These are phyloP conservation scores for Crepidodera aurea DNA, from an alignment of 2,888 invertebrate species.

Conservation along the genomic window DNA sequence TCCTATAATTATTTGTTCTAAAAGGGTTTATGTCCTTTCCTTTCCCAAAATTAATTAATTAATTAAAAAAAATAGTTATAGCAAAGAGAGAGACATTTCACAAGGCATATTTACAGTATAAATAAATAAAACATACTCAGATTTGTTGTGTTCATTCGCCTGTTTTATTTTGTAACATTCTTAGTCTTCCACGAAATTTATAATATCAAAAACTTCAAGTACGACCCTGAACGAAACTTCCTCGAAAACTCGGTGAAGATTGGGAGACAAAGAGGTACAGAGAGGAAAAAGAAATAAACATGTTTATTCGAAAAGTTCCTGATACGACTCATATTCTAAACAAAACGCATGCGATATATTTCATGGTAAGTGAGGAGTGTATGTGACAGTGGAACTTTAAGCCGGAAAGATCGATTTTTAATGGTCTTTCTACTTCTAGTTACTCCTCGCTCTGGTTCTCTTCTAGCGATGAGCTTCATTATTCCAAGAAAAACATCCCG, in stretches of 20 bases:
- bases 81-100: too few relatives aligned
- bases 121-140: too few relatives aligned
- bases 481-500: constrained; percentile 39
- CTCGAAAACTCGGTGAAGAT: neutral
- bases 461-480: constrained; percentile 36
- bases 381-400: constrained; percentile 34
- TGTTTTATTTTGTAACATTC: too few relatives aligned
- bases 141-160: too few relatives aligned
- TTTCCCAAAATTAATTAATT: too few relatives aligned
- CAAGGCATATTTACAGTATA: too few relatives aligned
- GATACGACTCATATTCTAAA: constrained; percentile 30
- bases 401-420: constrained; percentile 40
- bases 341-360: constrained; percentile 33
- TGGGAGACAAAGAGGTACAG: neutral
- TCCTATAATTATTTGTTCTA: too few relatives aligned
- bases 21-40: too few relatives aligned
- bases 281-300: constrained; percentile 4
- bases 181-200: too few relatives aligned
- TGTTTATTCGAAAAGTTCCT: constrained; percentile 37
- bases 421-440: constrained; percentile 43
- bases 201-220: neutral
- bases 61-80: too few relatives aligned
- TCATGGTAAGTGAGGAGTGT: constrained; percentile 33
- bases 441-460: constrained; percentile 20
- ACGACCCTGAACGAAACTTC: constrained; percentile 9